phyloP scores from a whole-genome alignment of 1,140 invertebrate species.

The Heterodera schachtii region DNA sequence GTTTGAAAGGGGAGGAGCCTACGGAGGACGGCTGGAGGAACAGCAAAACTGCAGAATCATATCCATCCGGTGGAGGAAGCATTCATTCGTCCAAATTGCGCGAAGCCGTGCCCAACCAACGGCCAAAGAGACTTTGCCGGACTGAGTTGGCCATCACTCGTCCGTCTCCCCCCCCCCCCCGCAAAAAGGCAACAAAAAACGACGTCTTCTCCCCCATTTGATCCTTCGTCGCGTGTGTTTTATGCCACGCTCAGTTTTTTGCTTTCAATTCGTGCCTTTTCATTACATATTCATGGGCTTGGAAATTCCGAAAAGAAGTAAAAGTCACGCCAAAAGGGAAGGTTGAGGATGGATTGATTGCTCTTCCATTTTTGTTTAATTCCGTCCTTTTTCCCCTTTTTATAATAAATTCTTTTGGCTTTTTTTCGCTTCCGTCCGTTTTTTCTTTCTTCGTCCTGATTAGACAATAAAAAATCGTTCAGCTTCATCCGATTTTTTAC shows the following conservation, averaged over 20 bases:
- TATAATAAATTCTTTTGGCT: too few relatives aligned
- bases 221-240: too few relatives aligned
- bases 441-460: too few relatives aligned
- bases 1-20: background rate
- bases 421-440: too few relatives aligned
- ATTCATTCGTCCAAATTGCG: background rate
- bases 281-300: background rate
- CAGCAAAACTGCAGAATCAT: background rate
- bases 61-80: too few relatives aligned
- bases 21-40: background rate
- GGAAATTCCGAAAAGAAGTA: background rate
- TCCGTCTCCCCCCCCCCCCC: too few relatives aligned
- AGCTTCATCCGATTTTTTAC: background rate
- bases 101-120: too few relatives aligned
- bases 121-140: too few relatives aligned
- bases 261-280: background rate
- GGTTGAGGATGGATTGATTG: background rate
- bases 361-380: background rate
- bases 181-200: too few relatives aligned
- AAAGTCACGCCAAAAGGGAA: background rate
- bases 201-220: too few relatives aligned
- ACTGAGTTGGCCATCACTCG: too few relatives aligned
- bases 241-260: background rate
- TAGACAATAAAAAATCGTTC: background rate
- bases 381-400: too few relatives aligned